These are phyloP conservation scores for Dicycla oo DNA, from an alignment of 2,888 invertebrate genomes.

Conservation along the genomic window DNA sequence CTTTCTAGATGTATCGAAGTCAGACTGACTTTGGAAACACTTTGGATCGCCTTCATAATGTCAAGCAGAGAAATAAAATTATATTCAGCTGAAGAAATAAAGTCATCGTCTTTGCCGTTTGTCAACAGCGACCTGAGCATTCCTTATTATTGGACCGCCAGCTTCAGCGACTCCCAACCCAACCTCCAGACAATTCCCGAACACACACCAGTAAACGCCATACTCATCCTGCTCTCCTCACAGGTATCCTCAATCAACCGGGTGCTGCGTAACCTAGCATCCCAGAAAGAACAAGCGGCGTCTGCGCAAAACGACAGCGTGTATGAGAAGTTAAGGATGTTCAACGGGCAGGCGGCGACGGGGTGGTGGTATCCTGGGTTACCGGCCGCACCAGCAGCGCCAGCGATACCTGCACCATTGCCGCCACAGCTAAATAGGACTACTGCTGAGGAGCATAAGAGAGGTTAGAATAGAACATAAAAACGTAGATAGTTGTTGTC, in stretches of 20 bases:
- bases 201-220: not conserved
- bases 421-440: conserved; percentile 91
- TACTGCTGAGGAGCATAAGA: conserved; percentile 93
- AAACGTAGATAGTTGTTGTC: not conserved
- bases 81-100: not conserved
- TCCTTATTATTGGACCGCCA: not conserved
- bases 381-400: conserved; percentile 93
- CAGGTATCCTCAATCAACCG: conserved; percentile 99
- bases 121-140: not conserved
- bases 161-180: no score
- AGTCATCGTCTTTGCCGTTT: not conserved
- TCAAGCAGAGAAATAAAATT: not conserved
- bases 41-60: not conserved
- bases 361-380: conserved; percentile 97
- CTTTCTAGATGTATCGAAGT: not conserved
- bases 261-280: conserved; percentile 98
- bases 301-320: conserved; percentile 96
- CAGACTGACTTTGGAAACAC: not conserved
- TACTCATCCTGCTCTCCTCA: conserved; percentile 4
- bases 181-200: no score
- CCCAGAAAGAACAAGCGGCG: conserved; percentile 98
- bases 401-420: conserved; percentile 93
- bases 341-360: conserved; percentile 96
- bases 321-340: conserved; percentile 98
- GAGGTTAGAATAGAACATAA: conserved; percentile 89